Evolutionary conservation across 2,113 vertebrate genomes (phyloP).

Genomic region (Glareola pratincola): DNA sequence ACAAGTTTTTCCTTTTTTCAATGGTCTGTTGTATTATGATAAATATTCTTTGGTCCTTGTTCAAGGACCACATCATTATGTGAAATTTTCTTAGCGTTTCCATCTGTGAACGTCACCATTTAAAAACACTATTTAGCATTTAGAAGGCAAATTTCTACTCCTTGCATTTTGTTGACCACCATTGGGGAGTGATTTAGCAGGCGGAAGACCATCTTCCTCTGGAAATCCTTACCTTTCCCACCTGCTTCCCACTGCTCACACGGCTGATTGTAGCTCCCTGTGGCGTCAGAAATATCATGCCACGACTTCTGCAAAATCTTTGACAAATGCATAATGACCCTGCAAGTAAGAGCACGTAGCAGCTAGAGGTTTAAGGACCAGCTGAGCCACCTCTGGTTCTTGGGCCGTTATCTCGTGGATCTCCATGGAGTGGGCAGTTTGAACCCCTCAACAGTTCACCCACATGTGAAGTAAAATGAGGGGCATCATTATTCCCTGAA

Average conservation of each 20-base stretch:
- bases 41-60: constrained; percentile 1
- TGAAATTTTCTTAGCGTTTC: not conserved
- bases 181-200: not conserved
- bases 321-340: not conserved
- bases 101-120: not conserved
- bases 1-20: not conserved
- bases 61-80: not conserved
- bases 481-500: not conserved
- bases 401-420: not conserved
- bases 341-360: not conserved
- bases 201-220: not conserved
- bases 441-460: not conserved
- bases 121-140: not conserved
- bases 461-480: accelerated
- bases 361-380: not conserved
- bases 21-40: not conserved
- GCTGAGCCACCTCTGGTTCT: not conserved
- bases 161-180: not conserved
- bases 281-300: not conserved
- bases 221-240: not conserved
- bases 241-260: not conserved
- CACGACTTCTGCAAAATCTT: not conserved
- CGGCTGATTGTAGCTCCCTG: not conserved
- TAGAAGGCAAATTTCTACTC: not conserved
- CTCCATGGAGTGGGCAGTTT: not conserved